Evolutionary conservation across 2,888 invertebrate genomes (phyloP).

Genomic region (Drosophila aldrichi): DNA sequence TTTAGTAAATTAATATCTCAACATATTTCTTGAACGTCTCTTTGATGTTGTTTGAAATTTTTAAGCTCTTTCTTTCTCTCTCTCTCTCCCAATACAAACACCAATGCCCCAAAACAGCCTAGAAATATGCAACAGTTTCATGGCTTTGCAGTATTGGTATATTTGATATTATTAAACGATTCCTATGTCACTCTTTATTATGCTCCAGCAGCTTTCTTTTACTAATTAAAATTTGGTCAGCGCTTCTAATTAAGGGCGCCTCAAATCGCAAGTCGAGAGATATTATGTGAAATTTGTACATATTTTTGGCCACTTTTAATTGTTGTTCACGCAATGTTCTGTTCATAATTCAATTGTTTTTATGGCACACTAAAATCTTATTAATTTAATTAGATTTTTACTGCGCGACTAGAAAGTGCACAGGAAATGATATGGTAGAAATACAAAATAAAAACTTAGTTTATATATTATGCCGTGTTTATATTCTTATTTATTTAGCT

Average conservation of each 20-base stretch:
- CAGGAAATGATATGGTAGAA: slow-evolving; percentile 62
- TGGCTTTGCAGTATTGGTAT: not conserved
- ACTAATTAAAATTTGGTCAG: not conserved
- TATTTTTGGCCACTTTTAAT: slow-evolving; percentile 31
- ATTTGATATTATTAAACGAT: not conserved
- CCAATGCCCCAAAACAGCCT: slow-evolving; percentile 23
- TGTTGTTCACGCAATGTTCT: slow-evolving; percentile 61
- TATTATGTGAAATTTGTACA: slow-evolving; percentile 40
- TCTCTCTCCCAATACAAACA: too few relatives aligned
- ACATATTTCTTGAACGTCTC: too few relatives aligned
- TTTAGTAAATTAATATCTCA: too few relatives aligned
- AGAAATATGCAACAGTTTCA: slow-evolving; percentile 48
- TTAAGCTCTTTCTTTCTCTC: too few relatives aligned
- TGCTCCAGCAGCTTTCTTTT: slow-evolving; percentile 38
- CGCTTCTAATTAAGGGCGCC: slow-evolving; percentile 60
- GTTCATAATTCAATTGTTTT: slow-evolving; percentile 76
- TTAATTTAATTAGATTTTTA: slow-evolving; percentile 70
- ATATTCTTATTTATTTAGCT: slow-evolving; percentile 73
- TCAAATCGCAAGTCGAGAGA: slow-evolving; percentile 56
- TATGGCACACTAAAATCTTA: slow-evolving; percentile 64
- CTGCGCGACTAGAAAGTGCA: slow-evolving; percentile 48
- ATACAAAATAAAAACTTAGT: slow-evolving; percentile 47
- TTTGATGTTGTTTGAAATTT: too few relatives aligned
- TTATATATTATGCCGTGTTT: slow-evolving; percentile 61
- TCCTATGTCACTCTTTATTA: not conserved